A percentile compares a stretch with the other conserved stretches of the same genome.
Evolutionary conservation across 2,888 invertebrate genomes (phyloP).

Genomic region (Tetramorium bicarinatum): DNA sequence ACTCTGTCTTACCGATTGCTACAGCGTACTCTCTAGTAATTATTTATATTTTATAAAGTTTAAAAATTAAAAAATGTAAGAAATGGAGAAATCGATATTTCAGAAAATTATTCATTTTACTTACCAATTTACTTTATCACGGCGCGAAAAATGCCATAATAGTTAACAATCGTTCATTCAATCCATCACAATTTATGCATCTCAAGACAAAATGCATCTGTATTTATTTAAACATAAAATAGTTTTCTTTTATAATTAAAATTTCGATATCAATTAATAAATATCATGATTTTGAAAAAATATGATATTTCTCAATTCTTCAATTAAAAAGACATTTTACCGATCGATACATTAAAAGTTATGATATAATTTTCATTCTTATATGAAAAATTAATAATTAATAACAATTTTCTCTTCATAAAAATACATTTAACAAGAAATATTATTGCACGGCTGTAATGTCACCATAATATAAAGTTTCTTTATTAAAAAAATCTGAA

Average conservation of each 20-base stretch:
- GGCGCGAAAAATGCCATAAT: not conserved
- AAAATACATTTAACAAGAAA: not conserved
- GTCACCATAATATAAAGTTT: not conserved
- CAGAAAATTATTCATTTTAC: conserved; percentile 11
- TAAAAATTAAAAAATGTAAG: not conserved
- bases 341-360: conserved; percentile 23
- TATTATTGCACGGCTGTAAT: not conserved
- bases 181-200: not conserved
- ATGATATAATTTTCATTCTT: not conserved
- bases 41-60: conserved; percentile 57
- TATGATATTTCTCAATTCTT: not conserved
- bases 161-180: conserved; percentile 1
- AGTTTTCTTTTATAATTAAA: not conserved
- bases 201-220: conserved; percentile 3
- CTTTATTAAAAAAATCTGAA: not conserved
- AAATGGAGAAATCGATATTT: not conserved
- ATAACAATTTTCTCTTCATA: not conserved
- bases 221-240: not conserved
- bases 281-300: not conserved
- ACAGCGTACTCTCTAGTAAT: conserved; percentile 61
- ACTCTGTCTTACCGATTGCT: conserved; percentile 80
- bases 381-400: not conserved
- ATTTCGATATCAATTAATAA: not conserved
- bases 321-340: conserved; percentile 7
- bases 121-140: not conserved